These are phyloP conservation scores for Creontiades dilutus DNA, from an alignment of 2,888 invertebrate genomes.

Conservation along the genomic window DNA sequence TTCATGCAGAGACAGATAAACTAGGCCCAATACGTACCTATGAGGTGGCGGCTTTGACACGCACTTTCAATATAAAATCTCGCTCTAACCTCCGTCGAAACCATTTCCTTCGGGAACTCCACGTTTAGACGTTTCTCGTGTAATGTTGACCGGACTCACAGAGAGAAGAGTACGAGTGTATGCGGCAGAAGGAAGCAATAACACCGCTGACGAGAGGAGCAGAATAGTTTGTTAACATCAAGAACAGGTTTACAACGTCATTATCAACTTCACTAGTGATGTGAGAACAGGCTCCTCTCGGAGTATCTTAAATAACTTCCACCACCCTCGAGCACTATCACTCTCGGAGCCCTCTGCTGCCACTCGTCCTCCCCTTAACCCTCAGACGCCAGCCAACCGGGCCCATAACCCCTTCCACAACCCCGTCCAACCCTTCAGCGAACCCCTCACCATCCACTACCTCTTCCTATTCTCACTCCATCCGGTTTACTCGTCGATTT, in stretches of 20 bases:
- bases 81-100: neutral
- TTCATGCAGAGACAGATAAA: too few species aligned
- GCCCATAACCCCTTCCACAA: neutral
- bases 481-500: constrained; percentile 46
- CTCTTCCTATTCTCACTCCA: constrained; percentile 45
- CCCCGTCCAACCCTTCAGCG: neutral
- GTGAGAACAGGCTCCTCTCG: constrained; percentile 20
- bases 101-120: neutral
- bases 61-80: too few species aligned
- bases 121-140: neutral
- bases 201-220: constrained; percentile 30
- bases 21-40: too few species aligned
- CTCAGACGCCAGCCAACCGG: neutral
- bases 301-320: constrained; percentile 37
- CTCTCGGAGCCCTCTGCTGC: neutral
- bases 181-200: constrained; percentile 21
- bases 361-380: neutral
- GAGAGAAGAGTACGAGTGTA: neutral
- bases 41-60: too few species aligned
- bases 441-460: neutral
- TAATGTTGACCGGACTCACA: neutral
- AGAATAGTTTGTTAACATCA: constrained; percentile 51
- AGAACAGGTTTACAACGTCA: constrained; percentile 56
- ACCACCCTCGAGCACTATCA: constrained; percentile 22
- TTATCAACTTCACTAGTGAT: constrained; percentile 55